A percentile compares a stretch with the other conserved stretches of the same genome.
Conservation (phyloP, 1,140 invertebrate genomes). For the Megalopta genalis region DNA sequence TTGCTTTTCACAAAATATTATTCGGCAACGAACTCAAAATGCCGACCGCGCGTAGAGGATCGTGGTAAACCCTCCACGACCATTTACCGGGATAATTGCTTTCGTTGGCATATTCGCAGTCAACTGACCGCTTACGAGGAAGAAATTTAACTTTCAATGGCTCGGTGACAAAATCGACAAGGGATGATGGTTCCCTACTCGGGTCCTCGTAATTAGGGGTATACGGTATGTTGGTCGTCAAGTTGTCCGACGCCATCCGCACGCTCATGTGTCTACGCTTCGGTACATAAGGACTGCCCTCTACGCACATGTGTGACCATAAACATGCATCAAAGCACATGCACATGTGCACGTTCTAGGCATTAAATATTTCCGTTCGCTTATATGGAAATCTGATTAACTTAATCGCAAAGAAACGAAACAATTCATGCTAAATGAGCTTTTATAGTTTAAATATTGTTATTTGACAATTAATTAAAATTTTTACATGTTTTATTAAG, state of each 20-base stretch:
- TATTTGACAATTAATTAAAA: no score
- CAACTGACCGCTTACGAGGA: slow-evolving; percentile 2
- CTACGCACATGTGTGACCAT: not conserved
- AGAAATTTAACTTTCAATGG: slow-evolving; percentile 41
- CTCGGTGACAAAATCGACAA: slow-evolving; percentile 25
- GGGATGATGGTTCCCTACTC: slow-evolving; percentile 5
- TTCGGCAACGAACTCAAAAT: not conserved
- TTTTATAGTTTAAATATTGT: not conserved
- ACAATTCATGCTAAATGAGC: not conserved
- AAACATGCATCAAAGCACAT: not conserved
- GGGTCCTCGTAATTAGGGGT: slow-evolving; percentile 38
- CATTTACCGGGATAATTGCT: slow-evolving; percentile 36
- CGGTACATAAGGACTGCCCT: not conserved
- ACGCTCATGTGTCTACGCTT: not conserved
- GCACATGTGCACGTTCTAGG: no score
- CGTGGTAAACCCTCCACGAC: not conserved
- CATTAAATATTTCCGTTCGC: not conserved
- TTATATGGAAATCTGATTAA: not conserved
- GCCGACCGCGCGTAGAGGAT: not conserved
- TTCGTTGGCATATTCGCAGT: slow-evolving; percentile 1
- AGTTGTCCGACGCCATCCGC: slow-evolving; percentile 28
- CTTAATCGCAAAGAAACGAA: not conserved
- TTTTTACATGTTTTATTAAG: no score
- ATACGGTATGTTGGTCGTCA: slow-evolving; percentile 36
- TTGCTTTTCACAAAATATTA: not conserved